Percentiles rank a stretch among this genome's conserved stretches.
Conservation (phyloP, 1,140 invertebrate genomes). For the Lycorma delicatula region DNA sequence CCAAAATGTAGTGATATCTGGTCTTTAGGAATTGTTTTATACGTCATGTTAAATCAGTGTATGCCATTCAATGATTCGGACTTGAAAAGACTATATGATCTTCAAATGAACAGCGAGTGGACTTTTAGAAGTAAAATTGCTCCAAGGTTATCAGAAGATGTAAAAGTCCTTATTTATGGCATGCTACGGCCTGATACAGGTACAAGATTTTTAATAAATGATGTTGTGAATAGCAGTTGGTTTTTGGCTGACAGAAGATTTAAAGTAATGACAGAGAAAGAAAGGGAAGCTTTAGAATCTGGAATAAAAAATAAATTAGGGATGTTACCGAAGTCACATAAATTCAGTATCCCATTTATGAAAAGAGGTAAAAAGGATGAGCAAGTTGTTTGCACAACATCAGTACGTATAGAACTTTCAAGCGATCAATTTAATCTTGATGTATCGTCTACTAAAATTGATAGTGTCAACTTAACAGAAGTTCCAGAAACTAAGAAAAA, state of each 20-base stretch:
- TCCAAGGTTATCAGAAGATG: constrained; percentile 44
- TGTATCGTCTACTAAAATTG: no score
- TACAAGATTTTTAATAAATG: constrained; percentile 45
- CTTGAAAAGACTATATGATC: constrained; percentile 56
- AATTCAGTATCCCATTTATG: no score
- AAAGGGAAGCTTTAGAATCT: no score
- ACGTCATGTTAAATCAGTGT: constrained; percentile 63
- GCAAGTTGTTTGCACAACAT: no score
- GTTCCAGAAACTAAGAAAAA: no score
- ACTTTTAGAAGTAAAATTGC: not conserved
- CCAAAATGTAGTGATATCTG: constrained; percentile 56
- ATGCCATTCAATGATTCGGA: constrained; percentile 76
- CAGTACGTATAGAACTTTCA: no score
- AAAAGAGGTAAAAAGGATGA: no score
- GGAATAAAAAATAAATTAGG: no score
- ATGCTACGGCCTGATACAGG: constrained; percentile 58
- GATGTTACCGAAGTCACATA: no score
- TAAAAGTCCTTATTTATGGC: constrained; percentile 45
- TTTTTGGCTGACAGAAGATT: constrained; percentile 51
- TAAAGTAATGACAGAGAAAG: no score
- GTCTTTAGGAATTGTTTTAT: constrained; percentile 59
- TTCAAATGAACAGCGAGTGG: constrained; percentile 39
- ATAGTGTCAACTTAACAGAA: no score
- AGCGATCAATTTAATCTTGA: no score
- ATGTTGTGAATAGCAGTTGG: constrained; percentile 48